phyloP scores from a whole-genome alignment of 1,140 invertebrate species.

The Heliothis subflexa region DNA sequence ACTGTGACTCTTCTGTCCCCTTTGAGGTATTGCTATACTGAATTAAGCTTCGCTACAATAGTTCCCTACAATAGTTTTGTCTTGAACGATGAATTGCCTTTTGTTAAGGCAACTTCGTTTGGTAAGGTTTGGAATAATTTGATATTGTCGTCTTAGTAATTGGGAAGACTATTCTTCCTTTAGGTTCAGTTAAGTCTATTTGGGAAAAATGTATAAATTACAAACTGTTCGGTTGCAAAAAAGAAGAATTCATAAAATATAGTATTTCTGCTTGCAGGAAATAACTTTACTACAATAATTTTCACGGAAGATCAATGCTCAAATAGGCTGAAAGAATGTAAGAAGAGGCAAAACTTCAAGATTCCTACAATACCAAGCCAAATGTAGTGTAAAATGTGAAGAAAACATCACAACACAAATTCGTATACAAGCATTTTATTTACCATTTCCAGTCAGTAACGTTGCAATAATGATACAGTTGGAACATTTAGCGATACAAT shows the following conservation, averaged over 20 bases:
- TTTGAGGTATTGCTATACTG: conserved; percentile 28
- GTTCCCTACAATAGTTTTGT: conserved; percentile 45
- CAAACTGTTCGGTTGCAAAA: too few relatives aligned
- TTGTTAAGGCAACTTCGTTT: conserved; percentile 21
- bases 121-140: conserved; percentile 7
- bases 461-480: conserved; percentile 40
- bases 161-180: not conserved
- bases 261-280: too few relatives aligned
- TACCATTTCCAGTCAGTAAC: conserved; percentile 31
- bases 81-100: conserved; percentile 41
- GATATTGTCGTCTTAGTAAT: conserved; percentile 9
- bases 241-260: too few relatives aligned
- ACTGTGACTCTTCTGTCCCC: conserved; percentile 52
- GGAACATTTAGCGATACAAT: conserved; percentile 51
- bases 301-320: conserved; percentile 5
- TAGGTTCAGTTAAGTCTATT: not conserved
- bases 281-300: not conserved
- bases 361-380: conserved; percentile 1
- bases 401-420: conserved; percentile 28
- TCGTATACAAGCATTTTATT: conserved; percentile 41
- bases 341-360: conserved; percentile 8
- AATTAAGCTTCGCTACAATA: conserved; percentile 39
- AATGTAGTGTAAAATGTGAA: conserved; percentile 23
- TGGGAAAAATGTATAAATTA: too few relatives aligned
- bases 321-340: not conserved